phyloP scores from a whole-genome alignment of 2,113 vertebrate species.

The Cygnus buccinator region DNA sequence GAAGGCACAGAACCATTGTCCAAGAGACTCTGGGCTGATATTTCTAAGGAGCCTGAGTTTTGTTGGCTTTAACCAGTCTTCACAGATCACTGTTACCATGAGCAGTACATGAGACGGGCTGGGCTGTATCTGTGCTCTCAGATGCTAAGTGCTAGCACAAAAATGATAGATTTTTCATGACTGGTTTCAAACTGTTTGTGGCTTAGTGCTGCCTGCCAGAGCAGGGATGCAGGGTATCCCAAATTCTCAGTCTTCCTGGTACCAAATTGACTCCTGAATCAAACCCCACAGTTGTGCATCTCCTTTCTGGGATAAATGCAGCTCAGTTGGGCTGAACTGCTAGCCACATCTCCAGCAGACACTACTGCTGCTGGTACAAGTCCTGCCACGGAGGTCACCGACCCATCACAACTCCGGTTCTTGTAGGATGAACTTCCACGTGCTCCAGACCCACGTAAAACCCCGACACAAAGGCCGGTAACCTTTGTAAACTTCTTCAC shows the following conservation, averaged over 20 bases:
- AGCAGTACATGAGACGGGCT: not conserved
- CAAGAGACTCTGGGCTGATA: not conserved
- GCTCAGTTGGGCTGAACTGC: not conserved
- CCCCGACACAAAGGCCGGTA: not conserved
- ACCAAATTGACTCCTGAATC: not conserved
- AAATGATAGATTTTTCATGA: not conserved
- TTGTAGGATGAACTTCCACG: not conserved
- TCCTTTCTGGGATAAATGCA: not conserved
- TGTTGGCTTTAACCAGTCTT: not conserved
- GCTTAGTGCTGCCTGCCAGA: not conserved
- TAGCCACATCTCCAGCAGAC: not conserved
- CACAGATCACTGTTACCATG: not conserved
- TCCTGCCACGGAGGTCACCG: not conserved
- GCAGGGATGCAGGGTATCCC: not conserved
- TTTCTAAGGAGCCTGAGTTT: not conserved
- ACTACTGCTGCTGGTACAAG: not conserved
- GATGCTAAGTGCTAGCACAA: not conserved
- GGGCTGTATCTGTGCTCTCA: not conserved
- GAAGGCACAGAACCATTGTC: not conserved
- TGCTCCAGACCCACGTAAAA: fast-evolving
- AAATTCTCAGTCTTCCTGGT: not conserved
- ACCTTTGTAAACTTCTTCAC: not conserved
- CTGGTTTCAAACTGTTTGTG: not conserved
- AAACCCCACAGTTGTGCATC: not conserved
- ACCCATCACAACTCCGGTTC: not conserved